These are phyloP conservation scores for Poecilia gillii DNA, from an alignment of 2,797 vertebrate genomes.

Conservation along the genomic window DNA sequence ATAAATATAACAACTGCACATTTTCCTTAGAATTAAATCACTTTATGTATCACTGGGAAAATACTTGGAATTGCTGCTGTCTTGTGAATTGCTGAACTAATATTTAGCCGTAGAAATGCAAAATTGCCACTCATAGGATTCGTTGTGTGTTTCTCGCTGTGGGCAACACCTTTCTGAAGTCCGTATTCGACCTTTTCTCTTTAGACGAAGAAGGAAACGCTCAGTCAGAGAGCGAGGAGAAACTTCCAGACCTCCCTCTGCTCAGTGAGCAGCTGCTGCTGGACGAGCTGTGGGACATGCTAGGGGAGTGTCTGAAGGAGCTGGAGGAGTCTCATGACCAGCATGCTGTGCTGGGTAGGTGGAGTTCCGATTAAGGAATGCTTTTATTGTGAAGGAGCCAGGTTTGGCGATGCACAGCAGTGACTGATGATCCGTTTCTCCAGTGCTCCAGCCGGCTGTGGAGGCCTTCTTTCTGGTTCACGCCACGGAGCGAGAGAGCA, in stretches of 20 bases:
- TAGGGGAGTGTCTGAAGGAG: constrained; percentile 96
- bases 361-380: background rate
- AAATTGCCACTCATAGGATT: too few relatives aligned
- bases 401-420: background rate
- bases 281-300: constrained; percentile 97
- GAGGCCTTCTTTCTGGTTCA: constrained; percentile 98
- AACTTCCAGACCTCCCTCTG: constrained; percentile 90
- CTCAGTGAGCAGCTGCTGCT: constrained; percentile 93
- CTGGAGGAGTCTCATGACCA: constrained; percentile 97
- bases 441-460: constrained; percentile 94
- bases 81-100: too few relatives aligned
- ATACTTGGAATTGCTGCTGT: too few relatives aligned
- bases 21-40: too few relatives aligned
- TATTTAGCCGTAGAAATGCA: too few relatives aligned
- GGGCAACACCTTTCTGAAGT: background rate
- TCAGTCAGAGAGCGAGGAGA: constrained; percentile 87
- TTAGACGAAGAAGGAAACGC: constrained; percentile 81
- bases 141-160: background rate
- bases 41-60: too few relatives aligned
- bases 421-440: background rate
- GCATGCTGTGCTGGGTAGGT: constrained; percentile 91
- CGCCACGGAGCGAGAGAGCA: constrained; percentile 95
- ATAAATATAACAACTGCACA: too few relatives aligned
- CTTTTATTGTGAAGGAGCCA: background rate
- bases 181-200: background rate